Conservation (phyloP, 2,797 vertebrate species). For the Coccyzus lansbergi region DNA sequence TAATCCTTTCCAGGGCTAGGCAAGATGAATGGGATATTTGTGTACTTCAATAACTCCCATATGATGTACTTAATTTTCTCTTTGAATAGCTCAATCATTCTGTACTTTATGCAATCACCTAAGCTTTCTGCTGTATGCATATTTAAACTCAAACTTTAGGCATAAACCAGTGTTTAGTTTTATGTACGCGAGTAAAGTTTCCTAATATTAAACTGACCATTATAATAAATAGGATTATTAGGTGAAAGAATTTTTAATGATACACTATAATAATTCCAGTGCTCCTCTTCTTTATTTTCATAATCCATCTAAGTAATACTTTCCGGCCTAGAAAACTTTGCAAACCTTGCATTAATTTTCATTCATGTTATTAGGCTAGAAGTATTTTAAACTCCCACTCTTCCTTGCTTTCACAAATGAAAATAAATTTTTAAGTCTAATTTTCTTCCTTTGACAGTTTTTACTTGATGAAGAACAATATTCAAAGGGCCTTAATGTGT, state of each 20-base stretch:
- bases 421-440: not conserved
- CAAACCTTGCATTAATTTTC: not conserved
- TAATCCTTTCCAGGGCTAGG: not conserved
- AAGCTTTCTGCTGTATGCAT: not conserved
- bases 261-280: not conserved
- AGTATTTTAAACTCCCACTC: not conserved
- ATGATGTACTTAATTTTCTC: conserved; percentile 15
- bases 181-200: not conserved
- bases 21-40: conserved; percentile 16
- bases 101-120: not conserved
- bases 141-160: not conserved
- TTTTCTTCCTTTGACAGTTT: not conserved
- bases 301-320: not conserved
- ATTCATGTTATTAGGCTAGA: not conserved
- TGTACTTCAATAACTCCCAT: not conserved
- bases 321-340: not conserved
- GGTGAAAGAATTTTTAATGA: not conserved
- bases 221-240: not conserved
- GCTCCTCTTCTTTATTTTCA: not conserved
- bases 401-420: not conserved
- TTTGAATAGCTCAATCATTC: conserved; percentile 15
- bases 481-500: not conserved
- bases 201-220: not conserved
- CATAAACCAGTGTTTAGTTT: not conserved
- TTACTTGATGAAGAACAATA: not conserved